Evolutionary conservation across 2,888 invertebrate genomes (phyloP).

Genomic region (Coenonympha arcania): DNA sequence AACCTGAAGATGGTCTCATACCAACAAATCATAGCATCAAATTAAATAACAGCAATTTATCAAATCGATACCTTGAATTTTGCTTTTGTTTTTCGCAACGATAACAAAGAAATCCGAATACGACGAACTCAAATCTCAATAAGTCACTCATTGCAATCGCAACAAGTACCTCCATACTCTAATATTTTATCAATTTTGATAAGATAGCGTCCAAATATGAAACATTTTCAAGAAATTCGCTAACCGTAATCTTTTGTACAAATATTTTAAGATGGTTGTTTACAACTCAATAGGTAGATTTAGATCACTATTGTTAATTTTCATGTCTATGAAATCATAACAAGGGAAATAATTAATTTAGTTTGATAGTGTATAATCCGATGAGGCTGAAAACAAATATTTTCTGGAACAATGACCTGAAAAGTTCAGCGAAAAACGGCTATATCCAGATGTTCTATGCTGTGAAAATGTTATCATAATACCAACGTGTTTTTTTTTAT

Average conservation of each 20-base stretch:
- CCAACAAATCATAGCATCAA: too few species aligned
- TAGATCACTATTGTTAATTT: background rate
- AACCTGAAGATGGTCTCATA: too few species aligned
- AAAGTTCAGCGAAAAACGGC: too few species aligned
- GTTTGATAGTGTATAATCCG: too few species aligned
- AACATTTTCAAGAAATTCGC: constrained; percentile 16
- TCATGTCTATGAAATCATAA: background rate
- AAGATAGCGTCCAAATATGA: constrained; percentile 18
- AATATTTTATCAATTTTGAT: constrained; percentile 15
- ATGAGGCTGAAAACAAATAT: too few species aligned
- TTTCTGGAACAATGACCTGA: too few species aligned
- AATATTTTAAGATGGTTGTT: constrained; percentile 5
- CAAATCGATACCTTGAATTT: background rate
- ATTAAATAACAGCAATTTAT: too few species aligned
- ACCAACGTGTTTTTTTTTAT: too few species aligned
- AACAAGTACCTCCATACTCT: constrained; percentile 8
- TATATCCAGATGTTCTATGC: too few species aligned
- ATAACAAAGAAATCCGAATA: background rate
- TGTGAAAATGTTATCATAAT: too few species aligned
- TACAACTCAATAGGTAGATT: background rate
- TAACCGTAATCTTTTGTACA: constrained; percentile 4
- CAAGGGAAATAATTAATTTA: too few species aligned
- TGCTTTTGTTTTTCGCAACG: background rate
- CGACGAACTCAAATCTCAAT: constrained; percentile 1
- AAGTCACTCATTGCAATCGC: background rate